Percentiles rank a stretch among this genome's conserved stretches.
Evolutionary conservation across 2,797 vertebrate genomes (phyloP).

Genomic region (Lithobates pipiens): DNA sequence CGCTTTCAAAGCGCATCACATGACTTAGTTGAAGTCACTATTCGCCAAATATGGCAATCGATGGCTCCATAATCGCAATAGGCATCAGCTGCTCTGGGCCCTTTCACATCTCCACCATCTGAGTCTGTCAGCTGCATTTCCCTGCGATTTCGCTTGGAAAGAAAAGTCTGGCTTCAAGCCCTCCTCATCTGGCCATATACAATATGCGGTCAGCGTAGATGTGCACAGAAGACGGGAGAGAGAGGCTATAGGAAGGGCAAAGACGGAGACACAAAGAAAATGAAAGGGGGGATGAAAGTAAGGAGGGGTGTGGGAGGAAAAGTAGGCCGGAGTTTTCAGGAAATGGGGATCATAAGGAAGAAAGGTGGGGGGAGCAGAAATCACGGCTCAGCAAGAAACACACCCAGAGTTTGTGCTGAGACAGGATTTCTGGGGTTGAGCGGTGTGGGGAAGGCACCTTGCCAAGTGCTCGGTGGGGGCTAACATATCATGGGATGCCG

Average conservation of each 20-base stretch:
- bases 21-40: not conserved
- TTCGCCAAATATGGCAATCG: not conserved
- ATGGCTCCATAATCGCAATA: not conserved
- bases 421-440: slow-evolving; percentile 46
- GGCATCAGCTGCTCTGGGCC: not conserved
- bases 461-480: slow-evolving; percentile 39
- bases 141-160: not conserved
- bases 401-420: slow-evolving; percentile 57
- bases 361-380: slow-evolving; percentile 50
- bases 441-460: slow-evolving; percentile 39
- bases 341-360: slow-evolving; percentile 56
- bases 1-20: not conserved
- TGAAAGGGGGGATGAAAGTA: slow-evolving; percentile 32
- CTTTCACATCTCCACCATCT: not conserved
- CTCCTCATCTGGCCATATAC: not conserved
- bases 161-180: not conserved
- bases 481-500: slow-evolving; percentile 34
- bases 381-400: slow-evolving; percentile 59
- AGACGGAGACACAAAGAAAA: slow-evolving; percentile 49
- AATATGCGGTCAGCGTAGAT: slow-evolving; percentile 39
- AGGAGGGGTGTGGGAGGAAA: slow-evolving; percentile 43
- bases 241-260: slow-evolving; percentile 45
- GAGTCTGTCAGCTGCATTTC: not conserved
- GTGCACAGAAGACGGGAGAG: slow-evolving; percentile 24
- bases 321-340: slow-evolving; percentile 45